These are phyloP conservation scores for Rana temporaria DNA, from an alignment of 2,113 vertebrate genomes.

Conservation along the genomic window DNA sequence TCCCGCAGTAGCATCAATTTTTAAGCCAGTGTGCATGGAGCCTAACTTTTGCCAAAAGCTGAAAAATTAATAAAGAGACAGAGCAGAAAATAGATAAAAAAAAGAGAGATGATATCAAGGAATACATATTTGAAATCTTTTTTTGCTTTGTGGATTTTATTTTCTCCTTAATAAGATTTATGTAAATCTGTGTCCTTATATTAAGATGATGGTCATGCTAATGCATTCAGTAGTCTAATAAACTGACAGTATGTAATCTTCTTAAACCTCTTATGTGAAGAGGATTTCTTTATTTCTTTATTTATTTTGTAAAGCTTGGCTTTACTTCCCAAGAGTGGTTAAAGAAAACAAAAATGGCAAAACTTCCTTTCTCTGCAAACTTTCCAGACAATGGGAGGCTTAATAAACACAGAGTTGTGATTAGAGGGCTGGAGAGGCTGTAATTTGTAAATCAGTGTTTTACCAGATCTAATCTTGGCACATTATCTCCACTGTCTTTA, in stretches of 20 bases:
- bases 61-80: too few relatives aligned
- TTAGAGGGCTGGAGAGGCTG: conserved; percentile 57
- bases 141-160: too few relatives aligned
- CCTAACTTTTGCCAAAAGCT: too few relatives aligned
- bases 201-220: background rate
- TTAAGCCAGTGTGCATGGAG: too few relatives aligned
- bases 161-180: too few relatives aligned
- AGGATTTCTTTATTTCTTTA: background rate
- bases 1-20: too few relatives aligned
- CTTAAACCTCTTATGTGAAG: too few relatives aligned
- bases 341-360: conserved; percentile 30
- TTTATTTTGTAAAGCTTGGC: background rate
- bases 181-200: background rate
- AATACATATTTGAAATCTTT: too few relatives aligned
- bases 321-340: background rate
- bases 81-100: too few relatives aligned
- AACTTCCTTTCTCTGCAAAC: conserved; percentile 14
- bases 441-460: conserved; percentile 70
- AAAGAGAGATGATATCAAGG: too few relatives aligned
- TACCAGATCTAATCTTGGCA: conserved; percentile 69
- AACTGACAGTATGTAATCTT: too few relatives aligned
- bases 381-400: conserved; percentile 47
- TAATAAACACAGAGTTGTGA: conserved; percentile 51
- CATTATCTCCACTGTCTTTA: conserved; percentile 74
- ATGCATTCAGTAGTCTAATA: background rate